Evolutionary conservation across 2,888 invertebrate species (phyloP).

Genomic region (Heteropelma amictum): DNA sequence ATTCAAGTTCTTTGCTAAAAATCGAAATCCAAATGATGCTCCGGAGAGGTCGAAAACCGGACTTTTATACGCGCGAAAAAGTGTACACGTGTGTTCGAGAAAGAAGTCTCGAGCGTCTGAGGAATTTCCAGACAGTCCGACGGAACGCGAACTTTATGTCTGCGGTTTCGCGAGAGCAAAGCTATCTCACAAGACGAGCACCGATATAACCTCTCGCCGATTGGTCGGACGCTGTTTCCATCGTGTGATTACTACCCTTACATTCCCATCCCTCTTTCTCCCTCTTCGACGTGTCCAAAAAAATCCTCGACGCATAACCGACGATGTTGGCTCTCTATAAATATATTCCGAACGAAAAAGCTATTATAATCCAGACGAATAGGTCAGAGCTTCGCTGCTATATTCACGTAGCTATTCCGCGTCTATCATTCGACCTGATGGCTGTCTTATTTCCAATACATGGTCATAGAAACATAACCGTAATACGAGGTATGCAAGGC

Average conservation of each 20-base stretch:
- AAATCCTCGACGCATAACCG: background rate
- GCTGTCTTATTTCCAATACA: too few relatives aligned
- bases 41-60: constrained; percentile 10
- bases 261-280: constrained; percentile 45
- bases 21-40: too few relatives aligned
- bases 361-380: background rate
- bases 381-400: too few relatives aligned
- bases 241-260: constrained; percentile 56
- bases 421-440: too few relatives aligned
- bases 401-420: too few relatives aligned
- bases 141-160: background rate
- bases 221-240: constrained; percentile 56
- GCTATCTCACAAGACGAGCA: constrained; percentile 56
- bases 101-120: background rate
- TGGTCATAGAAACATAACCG: too few relatives aligned
- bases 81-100: constrained; percentile 10
- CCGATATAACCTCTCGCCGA: constrained; percentile 28
- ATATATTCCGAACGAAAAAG: constrained; percentile 29
- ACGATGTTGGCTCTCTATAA: constrained; percentile 4
- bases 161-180: constrained; percentile 41
- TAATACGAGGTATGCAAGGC: too few relatives aligned
- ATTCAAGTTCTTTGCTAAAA: too few relatives aligned
- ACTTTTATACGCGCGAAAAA: constrained; percentile 28
- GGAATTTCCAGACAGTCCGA: constrained; percentile 23
- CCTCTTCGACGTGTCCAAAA: constrained; percentile 1